Base-by-base conservation (phyloP, 2,113 vertebrate genomes). In the Eleginops maclovinus region DNA sequence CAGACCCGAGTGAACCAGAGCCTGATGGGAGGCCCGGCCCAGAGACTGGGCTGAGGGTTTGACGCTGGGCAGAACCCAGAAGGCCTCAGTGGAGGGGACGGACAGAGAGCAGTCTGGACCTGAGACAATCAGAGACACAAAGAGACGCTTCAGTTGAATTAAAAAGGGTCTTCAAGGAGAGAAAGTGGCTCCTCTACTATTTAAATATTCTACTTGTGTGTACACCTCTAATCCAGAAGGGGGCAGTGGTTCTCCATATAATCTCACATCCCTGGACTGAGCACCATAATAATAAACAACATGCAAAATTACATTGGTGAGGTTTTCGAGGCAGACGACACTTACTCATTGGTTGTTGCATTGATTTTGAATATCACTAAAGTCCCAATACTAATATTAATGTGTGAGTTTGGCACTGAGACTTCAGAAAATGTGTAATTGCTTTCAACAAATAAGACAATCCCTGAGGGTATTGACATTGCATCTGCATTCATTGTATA, bases 81-180 rank as follows among this genome's bases (percentile, higher is more conserved):
- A 99, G 5, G 97, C 96, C 85, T 98, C 96, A 0, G 95, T 96
- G 79, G 97, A 98, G 55, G 97, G 97, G 9, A 98, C 96, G 0
- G 96, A 96, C 85, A 99, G 82, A 53, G 97, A 97, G 90, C 97
- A 99, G 86, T 99, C 97, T 36, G 97, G 97, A 93, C 97, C 97
- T 98, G n/a, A n/a, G n/a, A n/a, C n/a, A n/a, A n/a, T n/a, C n/a
- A n/a, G n/a, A n/a, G 91, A 14, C 15, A 54, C 1, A 53, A 1
- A 19, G 9, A 63, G 6, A 24, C 12, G 0, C 24, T 28, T 46
- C 14, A 28, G 12, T 46, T 31, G 58, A 22, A 28, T 14, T 4
- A 49, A 16, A 16, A 5, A 19, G 61, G 2, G n/a, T 10, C 26
- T 36, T 21, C 14, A n/a, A n/a, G n/a, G n/a, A n/a, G n/a, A n/a